Percentiles rank a stretch among this genome's conserved stretches.
These are phyloP conservation scores for Drosophila maculinotata DNA, from an alignment of 2,888 invertebrate genomes.

Conservation along the genomic window DNA sequence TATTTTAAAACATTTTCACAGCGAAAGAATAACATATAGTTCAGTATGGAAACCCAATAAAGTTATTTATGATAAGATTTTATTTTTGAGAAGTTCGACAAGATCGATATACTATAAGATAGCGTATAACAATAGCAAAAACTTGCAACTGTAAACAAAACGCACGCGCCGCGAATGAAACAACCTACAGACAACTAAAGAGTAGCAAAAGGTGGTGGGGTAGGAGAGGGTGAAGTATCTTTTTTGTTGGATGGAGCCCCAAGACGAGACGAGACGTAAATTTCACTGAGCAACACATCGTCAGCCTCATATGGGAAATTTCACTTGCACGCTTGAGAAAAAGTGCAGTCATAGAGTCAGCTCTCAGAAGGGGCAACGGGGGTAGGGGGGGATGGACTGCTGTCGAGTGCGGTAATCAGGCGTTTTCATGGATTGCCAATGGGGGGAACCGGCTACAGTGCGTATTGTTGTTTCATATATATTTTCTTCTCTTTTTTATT, in stretches of 20 bases:
- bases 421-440: conserved; percentile 44
- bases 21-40: no score
- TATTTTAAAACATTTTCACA: no score
- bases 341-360: conserved; percentile 55
- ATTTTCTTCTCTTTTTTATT: conserved; percentile 37
- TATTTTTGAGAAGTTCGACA: not conserved
- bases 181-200: conserved; percentile 13
- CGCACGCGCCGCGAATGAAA: conserved; percentile 46
- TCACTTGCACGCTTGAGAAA: conserved; percentile 78
- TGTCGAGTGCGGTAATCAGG: conserved; percentile 72
- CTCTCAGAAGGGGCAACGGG: not conserved
- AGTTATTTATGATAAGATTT: no score
- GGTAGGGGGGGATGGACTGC: conserved; percentile 9
- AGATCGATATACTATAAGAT: not conserved
- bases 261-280: conserved; percentile 62
- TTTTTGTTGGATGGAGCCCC: conserved; percentile 24
- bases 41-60: no score
- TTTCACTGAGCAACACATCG: conserved; percentile 61
- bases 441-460: conserved; percentile 55
- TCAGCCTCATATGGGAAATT: conserved; percentile 75
- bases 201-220: not conserved
- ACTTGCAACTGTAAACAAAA: conserved; percentile 63
- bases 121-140: conserved; percentile 52
- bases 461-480: conserved; percentile 56
- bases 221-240: not conserved